Evolutionary conservation across 2,113 vertebrate species (phyloP), one percentile per base, ranked within the genome.

Genomic region (Phyllopteryx taeniolatus): DNA sequence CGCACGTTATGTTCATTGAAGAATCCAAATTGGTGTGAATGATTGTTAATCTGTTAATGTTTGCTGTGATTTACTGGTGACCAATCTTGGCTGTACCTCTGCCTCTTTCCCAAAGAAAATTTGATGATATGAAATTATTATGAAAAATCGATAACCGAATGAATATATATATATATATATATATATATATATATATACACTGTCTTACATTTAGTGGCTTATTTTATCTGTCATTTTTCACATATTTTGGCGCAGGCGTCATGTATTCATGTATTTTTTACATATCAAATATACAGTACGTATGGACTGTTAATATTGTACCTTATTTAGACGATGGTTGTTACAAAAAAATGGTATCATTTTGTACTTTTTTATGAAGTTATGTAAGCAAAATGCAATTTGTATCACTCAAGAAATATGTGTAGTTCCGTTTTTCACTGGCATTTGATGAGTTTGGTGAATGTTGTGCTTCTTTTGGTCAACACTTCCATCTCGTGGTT

Each of bases 331-430:
- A 83, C 82, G 87, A 79, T 87, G 85, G 77, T 75, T 72, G 83
- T 93, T 92, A 93, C 92, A 92, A 93, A 86, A 94, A 95, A 93
- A 94, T 93, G 94, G 94, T 94, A 92, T 80, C n/a, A 94, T 96
- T 96, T 95, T 96, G 95, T 95, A 95, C 92, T 94, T 93, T 85
- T 91, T 93, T 95, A 94, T 86, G 93, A 93, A 95, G 93, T 94
- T 87, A 94, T 93, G 94, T 88, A 94, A 97, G 94, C 94, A 94
- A 82, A 94, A 94, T 87, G 92, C 90, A 92, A 88, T 95, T 94
- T 93, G 94, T 93, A 94, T 94, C 94, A 91, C 92, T 91, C 92
- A 94, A 93, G 62, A 92, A 94, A 94, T 80, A 88, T 91, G 93
- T 95, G 87, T 86, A 1, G 35, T 39, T 39, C 6, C 35, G 35